Evolutionary conservation across 2,797 vertebrate species (phyloP), one percentile per base, ranked within the genome.

Genomic region (Malurus leucopterus): DNA sequence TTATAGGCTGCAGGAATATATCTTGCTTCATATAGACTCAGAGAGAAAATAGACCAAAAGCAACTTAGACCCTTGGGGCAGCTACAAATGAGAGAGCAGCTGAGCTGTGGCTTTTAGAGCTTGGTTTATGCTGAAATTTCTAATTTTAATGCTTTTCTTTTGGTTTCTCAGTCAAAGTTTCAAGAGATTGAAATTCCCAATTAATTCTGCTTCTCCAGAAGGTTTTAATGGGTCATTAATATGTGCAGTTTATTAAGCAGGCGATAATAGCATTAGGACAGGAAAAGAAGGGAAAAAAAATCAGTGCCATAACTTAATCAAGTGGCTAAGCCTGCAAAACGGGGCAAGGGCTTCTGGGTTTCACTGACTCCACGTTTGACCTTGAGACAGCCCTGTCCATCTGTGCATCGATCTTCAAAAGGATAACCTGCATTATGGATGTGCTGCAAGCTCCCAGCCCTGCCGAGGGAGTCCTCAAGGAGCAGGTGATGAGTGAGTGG

Each of bases 261-360:
- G 38, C 10, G 4, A 40, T 77, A 91, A 89, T 30, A 87, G 21
- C 44, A 83, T 83, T 65, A 64, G 54, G 54, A 72, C 73, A 89
- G 79, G 87, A 83, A 93, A 92, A 85, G 57, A 73, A 73, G 30
- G 54, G 7, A 29, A 47, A 71, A 91, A 91, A 88, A 65, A 24
- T 27, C 65, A 87, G 79, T 46, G 44, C 46, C 54, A 53, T 89
- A 78, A 83, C 40, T 76, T 32, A 82, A 89, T 92, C 32, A 80
- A 86, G 44, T 32, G 62, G 17, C 41, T 75, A n/a, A 81, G 55
- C 30, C 57, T 68, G 61, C 30, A 67, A 15, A 79, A 57, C 0
- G 4, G 26, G 44, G 11, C 3, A 4, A 69, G 65, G 34, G 51
- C 47, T 78, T 65, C 70, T 75, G 70, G 9, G n/a, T 55, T 72